These are phyloP conservation scores for Ammodytes marinus DNA, from an alignment of 2,113 vertebrate species.

Conservation along the genomic window DNA sequence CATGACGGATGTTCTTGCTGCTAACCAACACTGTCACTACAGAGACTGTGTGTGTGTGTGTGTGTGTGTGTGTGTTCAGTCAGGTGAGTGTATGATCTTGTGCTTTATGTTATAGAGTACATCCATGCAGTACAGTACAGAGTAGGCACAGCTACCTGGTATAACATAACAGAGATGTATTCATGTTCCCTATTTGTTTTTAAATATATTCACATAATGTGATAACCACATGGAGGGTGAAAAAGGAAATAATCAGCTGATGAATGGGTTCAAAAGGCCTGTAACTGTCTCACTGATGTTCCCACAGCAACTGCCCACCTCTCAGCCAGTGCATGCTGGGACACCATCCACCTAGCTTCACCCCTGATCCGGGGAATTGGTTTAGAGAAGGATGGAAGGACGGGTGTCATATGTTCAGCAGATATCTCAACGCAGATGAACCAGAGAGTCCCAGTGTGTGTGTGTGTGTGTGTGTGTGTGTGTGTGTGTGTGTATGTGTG, in stretches of 20 bases:
- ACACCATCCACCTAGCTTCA: not conserved
- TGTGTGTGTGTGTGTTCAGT: conserved; percentile 4
- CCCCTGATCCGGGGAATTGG: not conserved
- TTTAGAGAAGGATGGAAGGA: not conserved
- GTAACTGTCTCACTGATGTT: not conserved
- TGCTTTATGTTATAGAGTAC: not conserved
- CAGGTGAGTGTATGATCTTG: not conserved
- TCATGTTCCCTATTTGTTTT: no score
- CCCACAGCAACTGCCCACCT: not conserved
- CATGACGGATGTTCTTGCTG: conserved; percentile 69
- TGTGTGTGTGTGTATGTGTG: conserved; percentile 19
- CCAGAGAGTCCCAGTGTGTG: conserved; percentile 7
- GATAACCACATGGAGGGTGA: no score
- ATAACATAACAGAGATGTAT: not conserved
- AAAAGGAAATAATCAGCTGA: not conserved
- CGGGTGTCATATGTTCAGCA: conserved; percentile 33
- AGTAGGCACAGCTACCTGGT: no score
- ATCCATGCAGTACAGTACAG: not conserved
- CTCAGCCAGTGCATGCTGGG: conserved; percentile 30
- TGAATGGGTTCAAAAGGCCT: not conserved
- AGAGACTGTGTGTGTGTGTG: conserved; percentile 13
- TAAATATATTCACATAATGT: not conserved
- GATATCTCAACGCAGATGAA: conserved; percentile 28
- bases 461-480: conserved; percentile 16
- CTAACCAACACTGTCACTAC: conserved; percentile 41